These are phyloP conservation scores for Thaumetopoea pityocampa DNA, from an alignment of 1,140 invertebrate species.

Conservation along the genomic window DNA sequence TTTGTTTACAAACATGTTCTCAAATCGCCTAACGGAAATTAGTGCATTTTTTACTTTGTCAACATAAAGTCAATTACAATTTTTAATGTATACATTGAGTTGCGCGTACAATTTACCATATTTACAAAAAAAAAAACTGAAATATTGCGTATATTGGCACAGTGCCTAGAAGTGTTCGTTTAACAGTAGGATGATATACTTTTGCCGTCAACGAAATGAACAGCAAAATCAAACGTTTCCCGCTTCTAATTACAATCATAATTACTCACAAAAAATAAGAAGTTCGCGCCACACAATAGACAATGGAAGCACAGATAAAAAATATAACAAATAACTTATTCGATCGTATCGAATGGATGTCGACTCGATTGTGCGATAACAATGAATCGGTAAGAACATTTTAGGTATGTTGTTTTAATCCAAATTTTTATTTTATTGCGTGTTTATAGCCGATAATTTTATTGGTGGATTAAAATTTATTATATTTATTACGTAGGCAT, in stretches of 20 bases:
- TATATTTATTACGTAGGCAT: no score
- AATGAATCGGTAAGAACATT: conserved; percentile 6
- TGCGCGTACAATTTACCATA: no score
- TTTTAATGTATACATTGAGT: no score
- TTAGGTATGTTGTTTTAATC: not conserved
- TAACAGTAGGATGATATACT: not conserved
- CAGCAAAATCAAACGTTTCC: conserved; percentile 14
- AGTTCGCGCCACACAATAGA: conserved; percentile 16
- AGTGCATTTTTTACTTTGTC: no score
- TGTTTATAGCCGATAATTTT: not conserved
- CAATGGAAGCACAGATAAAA: conserved; percentile 17
- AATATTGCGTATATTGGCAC: no score
- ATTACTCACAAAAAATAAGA: conserved; percentile 10
- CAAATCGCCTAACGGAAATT: no score
- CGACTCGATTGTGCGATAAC: conserved; percentile 6
- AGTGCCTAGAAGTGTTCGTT: no score
- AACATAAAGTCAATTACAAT: no score
- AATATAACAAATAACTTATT: conserved; percentile 13
- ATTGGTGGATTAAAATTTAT: not conserved
- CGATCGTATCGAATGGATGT: conserved; percentile 1
- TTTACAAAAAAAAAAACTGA: no score
- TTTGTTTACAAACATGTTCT: no score
- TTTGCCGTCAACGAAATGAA: conserved; percentile 11
- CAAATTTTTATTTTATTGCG: no score
- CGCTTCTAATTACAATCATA: conserved; percentile 5